Conservation (phyloP, 2,113 vertebrate genomes). For the Leuciscus idus region DNA sequence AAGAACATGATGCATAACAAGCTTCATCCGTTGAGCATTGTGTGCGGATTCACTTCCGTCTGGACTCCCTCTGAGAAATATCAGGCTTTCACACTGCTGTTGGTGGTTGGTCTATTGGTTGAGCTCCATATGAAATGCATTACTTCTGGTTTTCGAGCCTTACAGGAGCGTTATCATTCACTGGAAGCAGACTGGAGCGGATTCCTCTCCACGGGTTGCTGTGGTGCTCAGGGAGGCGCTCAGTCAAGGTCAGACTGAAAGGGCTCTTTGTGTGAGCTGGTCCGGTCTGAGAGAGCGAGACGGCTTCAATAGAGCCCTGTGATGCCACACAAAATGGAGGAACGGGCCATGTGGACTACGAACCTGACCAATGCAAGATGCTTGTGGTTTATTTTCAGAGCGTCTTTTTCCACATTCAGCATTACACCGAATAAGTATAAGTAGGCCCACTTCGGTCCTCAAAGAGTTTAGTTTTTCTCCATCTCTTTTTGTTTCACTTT, state of each 20-base stretch:
- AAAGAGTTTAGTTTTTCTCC: constrained; percentile 48
- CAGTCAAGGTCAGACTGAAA: constrained; percentile 80
- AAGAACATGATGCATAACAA: constrained; percentile 28
- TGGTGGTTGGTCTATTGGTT: constrained; percentile 31
- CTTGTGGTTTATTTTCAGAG: constrained; percentile 1
- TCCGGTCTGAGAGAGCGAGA: constrained; percentile 61
- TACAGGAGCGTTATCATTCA: constrained; percentile 67
- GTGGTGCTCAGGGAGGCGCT: constrained; percentile 72
- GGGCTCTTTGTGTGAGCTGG: constrained; percentile 73
- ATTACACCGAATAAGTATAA: background rate
- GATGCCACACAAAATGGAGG: constrained; percentile 63
- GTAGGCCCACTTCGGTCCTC: constrained; percentile 35
- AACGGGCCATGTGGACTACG: constrained; percentile 3
- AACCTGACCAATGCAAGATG: background rate
- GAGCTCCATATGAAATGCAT: constrained; percentile 39
- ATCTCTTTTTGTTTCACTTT: constrained; percentile 58
- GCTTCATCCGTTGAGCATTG: constrained; percentile 16
- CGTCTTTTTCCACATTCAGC: background rate
- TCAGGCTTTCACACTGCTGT: background rate
- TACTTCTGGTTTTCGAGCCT: constrained; percentile 53
- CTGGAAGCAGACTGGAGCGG: constrained; percentile 60
- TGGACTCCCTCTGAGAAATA: constrained; percentile 19
- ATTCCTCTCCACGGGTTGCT: constrained; percentile 75
- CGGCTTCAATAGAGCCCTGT: constrained; percentile 61
- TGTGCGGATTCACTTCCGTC: constrained; percentile 22